phyloP scores from a whole-genome alignment of 2,888 invertebrate genomes.

The Meghimatium bilineatum region DNA sequence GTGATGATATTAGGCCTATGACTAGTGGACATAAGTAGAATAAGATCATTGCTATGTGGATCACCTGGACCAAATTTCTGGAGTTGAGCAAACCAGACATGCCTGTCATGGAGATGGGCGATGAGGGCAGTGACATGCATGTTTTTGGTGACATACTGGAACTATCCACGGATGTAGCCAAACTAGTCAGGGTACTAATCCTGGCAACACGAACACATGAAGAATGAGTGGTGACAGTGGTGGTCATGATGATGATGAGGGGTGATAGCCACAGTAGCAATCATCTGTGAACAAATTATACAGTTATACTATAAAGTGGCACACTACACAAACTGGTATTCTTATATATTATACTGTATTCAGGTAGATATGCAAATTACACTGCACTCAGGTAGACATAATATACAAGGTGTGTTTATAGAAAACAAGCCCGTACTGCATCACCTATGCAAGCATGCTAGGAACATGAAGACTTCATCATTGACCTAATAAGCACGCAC shows the following conservation, averaged over 20 bases:
- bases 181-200: background rate
- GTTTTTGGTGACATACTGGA: constrained; percentile 4
- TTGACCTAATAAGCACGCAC: no score
- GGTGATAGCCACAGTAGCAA: background rate
- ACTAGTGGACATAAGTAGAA: no score
- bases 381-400: no score
- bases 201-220: constrained; percentile 40
- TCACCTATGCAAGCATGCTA: no score
- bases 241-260: constrained; percentile 44
- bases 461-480: no score
- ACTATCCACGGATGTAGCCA: background rate
- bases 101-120: constrained; percentile 14
- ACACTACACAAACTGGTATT: background rate
- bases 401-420: no score
- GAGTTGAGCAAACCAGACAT: constrained; percentile 49
- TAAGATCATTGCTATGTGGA: no score
- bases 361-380: no score
- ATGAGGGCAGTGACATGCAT: constrained; percentile 30
- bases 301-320: no score
- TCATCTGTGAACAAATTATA: constrained; percentile 32
- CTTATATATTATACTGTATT: background rate
- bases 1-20: no score
- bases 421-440: no score
- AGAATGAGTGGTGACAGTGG: constrained; percentile 45
- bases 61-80: constrained; percentile 50